Evolutionary conservation across 1,140 invertebrate genomes (phyloP), one percentile per base, ranked within the genome.

Genomic region (Lucilia sericata): DNA sequence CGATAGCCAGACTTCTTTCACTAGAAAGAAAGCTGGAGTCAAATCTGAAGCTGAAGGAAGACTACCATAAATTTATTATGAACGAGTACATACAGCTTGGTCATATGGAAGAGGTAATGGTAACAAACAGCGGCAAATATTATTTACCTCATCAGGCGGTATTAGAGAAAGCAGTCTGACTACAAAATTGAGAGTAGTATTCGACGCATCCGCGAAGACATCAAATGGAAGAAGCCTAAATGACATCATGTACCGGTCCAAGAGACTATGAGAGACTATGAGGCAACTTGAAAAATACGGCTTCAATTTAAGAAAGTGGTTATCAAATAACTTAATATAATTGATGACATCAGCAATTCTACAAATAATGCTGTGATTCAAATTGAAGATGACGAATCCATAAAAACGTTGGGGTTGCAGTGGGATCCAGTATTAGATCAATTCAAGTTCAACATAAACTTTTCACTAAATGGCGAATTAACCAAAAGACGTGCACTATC

Each of bases 281-380:
- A 12, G 82, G 14, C n/a, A 88, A 19, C 70, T 92, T 12, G 42
- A 78, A 74, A 84, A 42, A 14, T 89, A 86, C 65, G 89, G 90
- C 36, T 91, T 92, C 82, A n/a, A 87, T 65, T 84, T 91, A 34
- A 85, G 89, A 75, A 92, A 92, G 88, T 92, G 91, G 90, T 82
- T 84, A 0, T 88, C 88, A 0, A 92, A 91, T 84, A 76, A 84
- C 51, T 17, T 81, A 13, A 34, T 70, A 84, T 81, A 4, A 30
- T 14, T 13, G 85, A 4, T 42, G n/a, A 14, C 12, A 78, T 36
- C 10, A 30, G 55, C 78, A 21, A 42, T 78, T 17, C 25, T 12
- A 55, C 80, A 10, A 70, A 30, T 30, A 30, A 30, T 30, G 25
- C 25, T 30, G 25, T n/a, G 7, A 84, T 84, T 25, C 42, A 42